These are phyloP conservation scores for Brachyalestes nurse DNA, from an alignment of 2,797 vertebrate genomes.

Conservation along the genomic window DNA sequence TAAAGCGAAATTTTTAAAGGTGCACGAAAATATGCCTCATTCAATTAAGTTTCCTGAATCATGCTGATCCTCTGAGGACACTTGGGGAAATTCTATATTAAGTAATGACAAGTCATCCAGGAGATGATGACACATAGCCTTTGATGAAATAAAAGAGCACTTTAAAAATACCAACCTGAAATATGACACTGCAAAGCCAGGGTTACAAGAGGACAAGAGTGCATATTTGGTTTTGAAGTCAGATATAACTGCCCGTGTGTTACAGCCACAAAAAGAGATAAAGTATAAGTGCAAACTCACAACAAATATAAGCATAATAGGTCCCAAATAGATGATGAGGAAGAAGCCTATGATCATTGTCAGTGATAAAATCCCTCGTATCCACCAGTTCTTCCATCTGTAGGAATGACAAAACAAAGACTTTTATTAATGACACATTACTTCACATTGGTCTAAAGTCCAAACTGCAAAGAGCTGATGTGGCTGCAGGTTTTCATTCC, in stretches of 20 bases:
- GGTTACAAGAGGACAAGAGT: neutral
- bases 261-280: neutral
- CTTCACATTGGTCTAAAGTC: neutral
- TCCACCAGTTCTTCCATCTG: conserved; percentile 99
- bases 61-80: neutral
- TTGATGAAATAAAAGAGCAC: neutral
- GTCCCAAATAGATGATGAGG: conserved; percentile 93
- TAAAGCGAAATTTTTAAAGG: neutral
- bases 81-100: neutral
- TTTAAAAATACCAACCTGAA: conserved; percentile 7
- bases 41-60: neutral
- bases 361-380: conserved; percentile 92
- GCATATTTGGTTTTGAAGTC: neutral
- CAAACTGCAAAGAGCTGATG: neutral
- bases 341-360: conserved; percentile 93
- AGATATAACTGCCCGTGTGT: conserved; percentile 11
- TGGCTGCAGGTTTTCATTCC: neutral
- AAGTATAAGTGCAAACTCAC: conserved; percentile 60
- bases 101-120: neutral
- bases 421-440: neutral
- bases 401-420: conserved; percentile 52
- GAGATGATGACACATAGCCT: neutral
- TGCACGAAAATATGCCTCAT: neutral
- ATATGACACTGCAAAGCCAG: neutral
- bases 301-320: conserved; percentile 87